Base-by-base conservation (phyloP, 1,140 invertebrate species). In the Aphelenchoides fujianensis region DNA sequence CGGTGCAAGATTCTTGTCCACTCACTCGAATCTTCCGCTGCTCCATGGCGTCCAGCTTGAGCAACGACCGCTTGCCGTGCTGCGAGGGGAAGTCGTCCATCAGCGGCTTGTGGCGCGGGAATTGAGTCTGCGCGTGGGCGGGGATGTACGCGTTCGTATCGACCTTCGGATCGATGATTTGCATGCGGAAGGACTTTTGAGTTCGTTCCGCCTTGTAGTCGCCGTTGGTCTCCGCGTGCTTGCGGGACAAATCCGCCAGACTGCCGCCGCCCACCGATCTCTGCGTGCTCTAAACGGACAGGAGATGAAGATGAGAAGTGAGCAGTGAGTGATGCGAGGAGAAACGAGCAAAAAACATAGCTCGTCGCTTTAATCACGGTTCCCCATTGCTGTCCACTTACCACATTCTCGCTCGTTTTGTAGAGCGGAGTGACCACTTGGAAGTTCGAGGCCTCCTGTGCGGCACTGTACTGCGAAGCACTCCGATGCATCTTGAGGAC, bases 131-230 rank as follows among this genome's bases (percentile, higher is more conserved):
- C 30, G 31, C n/a, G 48, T 72, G 52, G 31, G 74, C 72, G 27
- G 71, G 75, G 5, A 79, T 79, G 34, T 76, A 62, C 12, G 76
- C 76, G 48, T 77, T 79, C 1, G 70, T 70, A 52, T 67, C 32
- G 34, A 82, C 82, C 69, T 81, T 82, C 7, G 82, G 82, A 72
- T 83, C 82, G 41, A 83, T 83, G 19, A 83, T 73, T 36, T 84
- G 79, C 82, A 84, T 79, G 32, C 75, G 74, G 61, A 84, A 84
- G 34, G 74, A 69, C 55, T 83, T 83, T 34, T 79, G 73, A 9
- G 48, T 54, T 28, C 71, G 64, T 63, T 79, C 74, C 35, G 83
- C 75, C 36, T 78, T 80, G 70, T 84, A 83, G 68, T 83, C 81
- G 32, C 78, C 79, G 63, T 74, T 72, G 9, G 69, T 71, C 30